A percentile compares a stretch with the other conserved stretches of the same genome.
Conservation (phyloP, 1,140 invertebrate species). For the Micrasema minimum region DNA sequence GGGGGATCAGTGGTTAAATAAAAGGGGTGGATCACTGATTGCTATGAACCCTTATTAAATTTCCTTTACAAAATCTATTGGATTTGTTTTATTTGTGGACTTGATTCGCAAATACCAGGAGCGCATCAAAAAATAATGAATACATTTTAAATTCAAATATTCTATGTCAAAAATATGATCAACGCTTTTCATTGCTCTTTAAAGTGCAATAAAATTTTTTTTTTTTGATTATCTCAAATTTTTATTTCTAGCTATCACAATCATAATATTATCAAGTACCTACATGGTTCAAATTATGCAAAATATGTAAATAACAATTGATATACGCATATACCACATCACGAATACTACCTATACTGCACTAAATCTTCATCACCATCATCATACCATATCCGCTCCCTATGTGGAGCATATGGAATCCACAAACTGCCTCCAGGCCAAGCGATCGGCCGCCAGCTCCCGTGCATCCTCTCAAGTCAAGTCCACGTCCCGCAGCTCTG, state of each 20-base stretch:
- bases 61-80: slow-evolving; percentile 45
- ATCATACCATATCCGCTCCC: too few relatives aligned
- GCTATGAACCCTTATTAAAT: slow-evolving; percentile 45
- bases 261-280: too few relatives aligned
- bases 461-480: too few relatives aligned
- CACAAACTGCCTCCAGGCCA: too few relatives aligned
- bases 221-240: not conserved
- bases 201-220: not conserved
- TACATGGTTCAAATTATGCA: too few relatives aligned
- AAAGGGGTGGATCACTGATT: slow-evolving; percentile 36
- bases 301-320: too few relatives aligned
- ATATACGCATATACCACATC: too few relatives aligned
- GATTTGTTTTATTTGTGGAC: slow-evolving; percentile 45
- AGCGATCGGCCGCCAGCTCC: too few relatives aligned
- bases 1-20: slow-evolving; percentile 8
- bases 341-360: too few relatives aligned
- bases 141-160: slow-evolving; percentile 4
- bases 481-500: too few relatives aligned
- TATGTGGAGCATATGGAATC: too few relatives aligned
- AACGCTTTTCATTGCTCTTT: not conserved
- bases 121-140: slow-evolving; percentile 5
- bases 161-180: not conserved
- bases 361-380: too few relatives aligned
- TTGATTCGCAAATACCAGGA: slow-evolving; percentile 35
- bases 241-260: not conserved